Evolutionary conservation across 2,113 vertebrate genomes (phyloP).

Genomic region (Chrysochloris asiatica): DNA sequence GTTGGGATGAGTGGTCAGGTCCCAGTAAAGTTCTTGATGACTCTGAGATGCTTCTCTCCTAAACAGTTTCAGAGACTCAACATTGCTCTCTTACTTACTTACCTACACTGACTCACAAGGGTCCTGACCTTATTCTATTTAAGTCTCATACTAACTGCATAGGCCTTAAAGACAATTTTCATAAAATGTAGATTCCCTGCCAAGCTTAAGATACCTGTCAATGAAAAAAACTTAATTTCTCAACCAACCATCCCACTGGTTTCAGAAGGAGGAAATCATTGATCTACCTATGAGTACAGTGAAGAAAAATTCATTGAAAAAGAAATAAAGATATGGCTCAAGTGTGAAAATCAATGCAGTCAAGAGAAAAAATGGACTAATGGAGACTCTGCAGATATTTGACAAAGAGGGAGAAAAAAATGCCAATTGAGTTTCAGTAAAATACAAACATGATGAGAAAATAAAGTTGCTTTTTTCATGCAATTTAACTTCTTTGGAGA

Average conservation of each 20-base stretch:
- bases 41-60: neutral
- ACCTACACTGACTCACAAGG: neutral
- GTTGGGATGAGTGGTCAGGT: neutral
- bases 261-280: conserved; percentile 75
- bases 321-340: conserved; percentile 68
- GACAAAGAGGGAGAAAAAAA: conserved; percentile 51
- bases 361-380: conserved; percentile 59
- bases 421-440: conserved; percentile 57
- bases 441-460: conserved; percentile 40
- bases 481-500: conserved; percentile 65
- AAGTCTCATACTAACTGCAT: neutral
- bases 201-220: conserved; percentile 62
- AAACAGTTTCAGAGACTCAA: neutral
- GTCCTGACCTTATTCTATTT: neutral
- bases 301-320: conserved; percentile 73
- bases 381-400: conserved; percentile 26
- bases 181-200: neutral
- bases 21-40: neutral
- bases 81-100: neutral
- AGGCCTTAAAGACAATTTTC: conserved; percentile 27
- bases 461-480: conserved; percentile 35
- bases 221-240: conserved; percentile 61
- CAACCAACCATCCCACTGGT: conserved; percentile 50
- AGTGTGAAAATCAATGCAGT: conserved; percentile 80
- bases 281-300: conserved; percentile 61